These are phyloP conservation scores for Lampris incognitus DNA, from an alignment of 2,113 vertebrate species.

Conservation along the genomic window DNA sequence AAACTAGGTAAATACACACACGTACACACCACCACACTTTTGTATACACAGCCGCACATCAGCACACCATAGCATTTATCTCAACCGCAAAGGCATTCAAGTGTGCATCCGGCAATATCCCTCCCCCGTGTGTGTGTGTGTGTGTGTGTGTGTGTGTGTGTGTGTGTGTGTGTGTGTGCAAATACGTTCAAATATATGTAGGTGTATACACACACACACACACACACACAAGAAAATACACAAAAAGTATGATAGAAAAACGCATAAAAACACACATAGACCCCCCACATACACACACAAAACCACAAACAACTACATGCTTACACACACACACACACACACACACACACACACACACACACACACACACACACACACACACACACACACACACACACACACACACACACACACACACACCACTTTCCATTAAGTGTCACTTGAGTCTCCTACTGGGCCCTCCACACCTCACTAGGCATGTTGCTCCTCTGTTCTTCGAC, in stretches of 20 bases:
- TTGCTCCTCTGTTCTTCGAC: conserved; percentile 12
- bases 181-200: too few relatives aligned
- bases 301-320: too few relatives aligned
- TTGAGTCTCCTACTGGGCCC: background rate
- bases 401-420: conserved; percentile 28
- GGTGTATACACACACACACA: too few relatives aligned
- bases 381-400: background rate
- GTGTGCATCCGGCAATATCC: too few relatives aligned
- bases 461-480: conserved; percentile 8
- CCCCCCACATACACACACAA: too few relatives aligned
- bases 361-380: background rate
- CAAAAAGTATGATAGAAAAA: too few relatives aligned
- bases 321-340: conserved; percentile 24
- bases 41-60: background rate
- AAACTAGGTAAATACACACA: conserved; percentile 29
- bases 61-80: background rate
- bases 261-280: too few relatives aligned
- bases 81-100: too few relatives aligned
- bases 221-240: too few relatives aligned
- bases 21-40: background rate
- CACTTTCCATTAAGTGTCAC: conserved; percentile 13
- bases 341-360: conserved; percentile 11
- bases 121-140: too few relatives aligned
- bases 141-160: too few relatives aligned
- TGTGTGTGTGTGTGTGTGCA: too few relatives aligned